A percentile compares a stretch with the other conserved stretches of the same genome.
Evolutionary conservation across 1,140 invertebrate genomes (phyloP).

Genomic region (Bombus waltoni): DNA sequence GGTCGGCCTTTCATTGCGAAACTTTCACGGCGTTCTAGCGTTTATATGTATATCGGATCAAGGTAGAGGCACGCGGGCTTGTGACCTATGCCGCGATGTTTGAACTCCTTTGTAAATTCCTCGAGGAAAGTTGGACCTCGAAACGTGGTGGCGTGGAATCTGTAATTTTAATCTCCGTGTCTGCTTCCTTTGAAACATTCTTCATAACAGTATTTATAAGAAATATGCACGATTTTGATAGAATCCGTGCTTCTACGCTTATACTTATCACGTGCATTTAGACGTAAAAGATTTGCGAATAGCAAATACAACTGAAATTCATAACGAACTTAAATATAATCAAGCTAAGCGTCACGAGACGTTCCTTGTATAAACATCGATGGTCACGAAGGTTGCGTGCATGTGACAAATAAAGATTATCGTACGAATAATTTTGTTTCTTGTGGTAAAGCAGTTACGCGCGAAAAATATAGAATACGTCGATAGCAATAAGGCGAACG

Average conservation of each 20-base stretch:
- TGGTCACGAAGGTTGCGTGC: constrained; percentile 25
- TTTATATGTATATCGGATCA: neutral
- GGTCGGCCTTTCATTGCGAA: constrained; percentile 3
- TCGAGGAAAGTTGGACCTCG: neutral
- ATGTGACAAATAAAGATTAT: constrained; percentile 22
- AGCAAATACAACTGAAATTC: neutral
- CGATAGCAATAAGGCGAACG: neutral
- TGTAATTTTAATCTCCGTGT: constrained; percentile 13
- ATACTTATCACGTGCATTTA: no score
- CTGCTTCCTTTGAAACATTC: neutral
- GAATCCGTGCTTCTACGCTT: no score
- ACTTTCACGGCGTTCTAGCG: neutral
- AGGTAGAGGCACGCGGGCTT: neutral
- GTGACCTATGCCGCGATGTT: neutral
- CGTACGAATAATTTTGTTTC: constrained; percentile 20
- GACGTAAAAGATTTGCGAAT: neutral
- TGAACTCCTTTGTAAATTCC: constrained; percentile 19
- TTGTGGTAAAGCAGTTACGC: neutral
- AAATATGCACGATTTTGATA: no score
- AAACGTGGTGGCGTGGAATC: neutral
- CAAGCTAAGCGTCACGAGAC: neutral
- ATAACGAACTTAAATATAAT: neutral
- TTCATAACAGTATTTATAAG: neutral
- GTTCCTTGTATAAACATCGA: constrained; percentile 23
- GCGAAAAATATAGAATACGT: no score